Conservation (phyloP, 2,888 invertebrate genomes). For the Tanaodytes sp. region DNA sequence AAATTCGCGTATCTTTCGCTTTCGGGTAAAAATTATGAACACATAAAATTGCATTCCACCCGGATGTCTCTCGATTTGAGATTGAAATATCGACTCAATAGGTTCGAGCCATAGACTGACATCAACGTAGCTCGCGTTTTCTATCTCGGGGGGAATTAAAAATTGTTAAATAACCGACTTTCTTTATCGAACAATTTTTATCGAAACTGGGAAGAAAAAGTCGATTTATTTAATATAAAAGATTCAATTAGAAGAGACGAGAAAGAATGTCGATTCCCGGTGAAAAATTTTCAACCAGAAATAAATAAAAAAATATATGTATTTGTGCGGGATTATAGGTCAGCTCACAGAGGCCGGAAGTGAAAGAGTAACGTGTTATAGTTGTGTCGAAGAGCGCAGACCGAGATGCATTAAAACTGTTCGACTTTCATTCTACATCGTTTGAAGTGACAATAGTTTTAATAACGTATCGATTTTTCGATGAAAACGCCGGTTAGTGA, state of each 20-base stretch:
- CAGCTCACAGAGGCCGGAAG: too few relatives aligned
- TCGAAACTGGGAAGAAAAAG: too few relatives aligned
- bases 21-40: conserved; percentile 20
- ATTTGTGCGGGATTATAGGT: conserved; percentile 34
- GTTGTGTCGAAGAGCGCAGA: conserved; percentile 22
- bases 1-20: conserved; percentile 18
- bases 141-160: too few relatives aligned
- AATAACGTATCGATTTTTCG: conserved; percentile 53
- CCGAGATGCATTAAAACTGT: conserved; percentile 40
- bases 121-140: too few relatives aligned
- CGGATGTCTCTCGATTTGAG: neutral
- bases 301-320: too few relatives aligned
- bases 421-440: conserved; percentile 37
- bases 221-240: conserved; percentile 16
- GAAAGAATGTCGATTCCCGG: conserved; percentile 14
- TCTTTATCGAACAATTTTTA: too few relatives aligned
- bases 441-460: conserved; percentile 47
- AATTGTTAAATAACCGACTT: too few relatives aligned
- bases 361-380: conserved; percentile 37
- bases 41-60: conserved; percentile 18
- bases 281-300: conserved; percentile 25
- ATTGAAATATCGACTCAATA: conserved; percentile 25
- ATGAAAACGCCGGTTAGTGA: conserved; percentile 36
- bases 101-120: too few relatives aligned
- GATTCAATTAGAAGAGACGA: conserved; percentile 4